Evolutionary conservation across 2,797 vertebrate genomes (phyloP).

Genomic region (Chlorospingus flavigularis): DNA sequence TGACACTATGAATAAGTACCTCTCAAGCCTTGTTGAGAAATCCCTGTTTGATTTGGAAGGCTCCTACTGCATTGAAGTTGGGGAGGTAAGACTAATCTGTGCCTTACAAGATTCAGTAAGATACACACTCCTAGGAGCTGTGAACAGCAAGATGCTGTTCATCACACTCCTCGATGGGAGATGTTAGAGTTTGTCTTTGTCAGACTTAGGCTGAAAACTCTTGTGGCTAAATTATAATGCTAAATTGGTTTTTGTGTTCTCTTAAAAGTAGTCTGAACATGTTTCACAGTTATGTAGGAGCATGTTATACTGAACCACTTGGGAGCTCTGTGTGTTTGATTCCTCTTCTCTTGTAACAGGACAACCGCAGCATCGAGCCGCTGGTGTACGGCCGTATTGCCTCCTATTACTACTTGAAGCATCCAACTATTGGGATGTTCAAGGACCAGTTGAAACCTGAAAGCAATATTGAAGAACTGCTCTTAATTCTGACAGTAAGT

Average conservation of each 20-base stretch:
- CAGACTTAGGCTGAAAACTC: not conserved
- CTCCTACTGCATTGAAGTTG: constrained; percentile 92
- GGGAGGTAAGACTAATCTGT: constrained; percentile 82
- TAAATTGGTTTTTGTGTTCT: not conserved
- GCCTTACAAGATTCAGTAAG: not conserved
- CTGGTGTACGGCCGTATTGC: constrained; percentile 88
- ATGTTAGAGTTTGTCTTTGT: not conserved
- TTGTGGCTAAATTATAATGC: not conserved
- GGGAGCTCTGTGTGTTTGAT: not conserved
- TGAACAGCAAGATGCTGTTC: not conserved
- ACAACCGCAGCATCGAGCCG: constrained; percentile 86
- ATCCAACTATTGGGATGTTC: constrained; percentile 91
- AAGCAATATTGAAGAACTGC: constrained; percentile 83
- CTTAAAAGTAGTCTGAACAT: not conserved
- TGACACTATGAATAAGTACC: constrained; percentile 90
- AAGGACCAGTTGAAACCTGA: constrained; percentile 89
- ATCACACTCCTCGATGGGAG: not conserved
- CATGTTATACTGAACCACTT: not conserved
- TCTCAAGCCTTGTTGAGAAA: constrained; percentile 89
- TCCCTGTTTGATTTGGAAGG: constrained; percentile 89
- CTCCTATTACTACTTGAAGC: constrained; percentile 96
- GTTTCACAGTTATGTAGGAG: not conserved
- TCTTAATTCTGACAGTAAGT: constrained; percentile 90
- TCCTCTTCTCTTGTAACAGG: constrained; percentile 72
- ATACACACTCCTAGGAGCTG: not conserved